Base-by-base conservation (phyloP, 2,797 vertebrate species). In the Falco peregrinus region DNA sequence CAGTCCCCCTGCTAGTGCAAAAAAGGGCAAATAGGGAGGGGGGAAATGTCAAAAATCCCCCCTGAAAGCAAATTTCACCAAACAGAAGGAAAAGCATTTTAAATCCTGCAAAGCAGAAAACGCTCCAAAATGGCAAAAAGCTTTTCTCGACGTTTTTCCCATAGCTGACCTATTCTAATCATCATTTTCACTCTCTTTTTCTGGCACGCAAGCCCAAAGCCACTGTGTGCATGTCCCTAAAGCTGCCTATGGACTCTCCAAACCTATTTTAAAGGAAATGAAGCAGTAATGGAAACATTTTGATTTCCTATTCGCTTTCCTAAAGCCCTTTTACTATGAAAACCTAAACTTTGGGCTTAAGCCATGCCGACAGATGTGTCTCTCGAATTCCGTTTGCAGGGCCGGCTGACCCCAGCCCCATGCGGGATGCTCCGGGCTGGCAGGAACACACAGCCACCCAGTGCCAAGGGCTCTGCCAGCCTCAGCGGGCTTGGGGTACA, bases 81-180 rank as follows among this genome's bases (percentile, higher is more conserved):
- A 61, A 39, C 94, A 95, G 95, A 94, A 95, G 93, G 94, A 94
- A 96, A 96, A 95, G 71, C 21, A 4, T 75, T 96, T 93, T 87
- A 35, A 77, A 18, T 37, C 71, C 75, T 0, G 43, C 78, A 50
- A 47, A 84, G 90, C 67, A 80, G 17, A 50, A 59, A 67, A 24
- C 0, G 1, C 47, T 83, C 69, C 59, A 18, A 20, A 76, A 37
- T 41, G 81, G 81, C 8, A 13, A 59, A 74, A 91, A 68, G 85
- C 43, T 83, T 75, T 70, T 80, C 80, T n/a, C 73, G 16, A 20
- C 21, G 9, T 67, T 74, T 53, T 50, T 31, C 79, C 82, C 73
- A 43, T 41, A 24, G 29, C 63, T 84, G 13, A 50, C 56, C 6
- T 43, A 82, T 68, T 57, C 54, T 39, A 25, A 75, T 64, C 39